A percentile compares a stretch with the other conserved stretches of the same genome.
These are phyloP conservation scores for Serripes groenlandicus DNA, from an alignment of 2,888 invertebrate species.

Conservation along the genomic window DNA sequence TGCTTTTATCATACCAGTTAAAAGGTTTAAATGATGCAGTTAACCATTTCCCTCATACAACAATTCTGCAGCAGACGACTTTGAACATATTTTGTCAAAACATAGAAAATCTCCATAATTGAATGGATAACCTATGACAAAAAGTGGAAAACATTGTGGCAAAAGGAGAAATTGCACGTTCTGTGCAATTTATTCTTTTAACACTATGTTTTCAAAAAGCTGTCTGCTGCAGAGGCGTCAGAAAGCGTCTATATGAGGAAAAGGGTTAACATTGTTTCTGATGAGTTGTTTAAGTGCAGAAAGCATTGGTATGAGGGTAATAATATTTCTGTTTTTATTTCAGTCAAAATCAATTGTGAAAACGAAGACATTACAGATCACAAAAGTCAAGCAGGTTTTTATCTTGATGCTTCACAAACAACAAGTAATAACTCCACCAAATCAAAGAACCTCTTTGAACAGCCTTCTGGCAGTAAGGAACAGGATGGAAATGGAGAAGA, in stretches of 20 bases:
- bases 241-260: too few relatives aligned
- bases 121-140: too few relatives aligned
- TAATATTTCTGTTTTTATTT: background rate
- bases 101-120: too few relatives aligned
- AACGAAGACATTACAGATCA: conserved; percentile 89
- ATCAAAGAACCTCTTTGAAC: background rate
- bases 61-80: too few relatives aligned
- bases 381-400: conserved; percentile 58
- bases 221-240: too few relatives aligned
- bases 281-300: too few relatives aligned
- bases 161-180: background rate
- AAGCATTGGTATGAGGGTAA: too few relatives aligned
- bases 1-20: background rate
- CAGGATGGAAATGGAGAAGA: background rate
- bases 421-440: background rate
- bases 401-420: background rate
- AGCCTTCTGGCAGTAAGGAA: background rate
- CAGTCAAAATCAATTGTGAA: background rate
- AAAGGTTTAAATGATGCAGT: background rate
- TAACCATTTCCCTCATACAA: background rate
- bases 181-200: background rate
- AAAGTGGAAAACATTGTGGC: background rate
- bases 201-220: background rate
- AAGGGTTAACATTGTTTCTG: too few relatives aligned
- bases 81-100: too few relatives aligned